phyloP scores from a whole-genome alignment of 2,113 vertebrate species.

The Hippocampus comes region DNA sequence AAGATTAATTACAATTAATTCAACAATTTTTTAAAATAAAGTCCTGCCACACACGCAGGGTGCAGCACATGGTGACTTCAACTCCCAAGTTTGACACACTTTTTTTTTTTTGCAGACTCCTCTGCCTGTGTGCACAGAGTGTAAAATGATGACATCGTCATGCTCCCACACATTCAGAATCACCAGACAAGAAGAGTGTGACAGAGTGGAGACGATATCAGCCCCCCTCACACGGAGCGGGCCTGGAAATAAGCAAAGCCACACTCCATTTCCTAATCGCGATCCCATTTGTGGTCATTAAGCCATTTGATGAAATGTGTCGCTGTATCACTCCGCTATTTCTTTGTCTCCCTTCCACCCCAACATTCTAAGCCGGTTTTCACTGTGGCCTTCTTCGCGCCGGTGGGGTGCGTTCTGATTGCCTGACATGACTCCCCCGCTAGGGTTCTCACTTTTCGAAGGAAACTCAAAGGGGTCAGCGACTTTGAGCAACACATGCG shows the following conservation, averaged over 20 bases:
- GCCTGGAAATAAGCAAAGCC: conserved; percentile 10
- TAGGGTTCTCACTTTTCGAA: conserved; percentile 18
- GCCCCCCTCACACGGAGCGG: background rate
- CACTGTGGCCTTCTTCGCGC: conserved; percentile 25
- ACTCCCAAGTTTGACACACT: conserved; percentile 11
- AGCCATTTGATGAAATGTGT: conserved; percentile 4
- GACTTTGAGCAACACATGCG: conserved; percentile 33
- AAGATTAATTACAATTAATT: no score
- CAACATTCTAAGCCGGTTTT: conserved; percentile 20
- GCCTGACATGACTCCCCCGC: conserved; percentile 16
- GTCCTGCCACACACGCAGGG: background rate
- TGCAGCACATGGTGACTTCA: background rate
- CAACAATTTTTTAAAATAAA: no score
- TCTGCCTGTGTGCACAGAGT: conserved; percentile 9
- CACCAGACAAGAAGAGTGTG: conserved; percentile 6
- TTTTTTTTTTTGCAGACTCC: conserved; percentile 9
- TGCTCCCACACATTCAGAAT: conserved; percentile 9
- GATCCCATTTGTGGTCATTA: conserved; percentile 8
- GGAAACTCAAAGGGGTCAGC: conserved; percentile 53
- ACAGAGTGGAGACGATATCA: conserved; percentile 6
- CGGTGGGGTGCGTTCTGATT: conserved; percentile 17
- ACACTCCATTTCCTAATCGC: conserved; percentile 10
- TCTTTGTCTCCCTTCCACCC: background rate
- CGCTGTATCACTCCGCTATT: background rate
- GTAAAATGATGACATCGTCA: conserved; percentile 13